Evolutionary conservation across 2,113 vertebrate genomes (phyloP), one percentile per base, ranked within the genome.

Genomic region (Mormyrus lacerda): DNA sequence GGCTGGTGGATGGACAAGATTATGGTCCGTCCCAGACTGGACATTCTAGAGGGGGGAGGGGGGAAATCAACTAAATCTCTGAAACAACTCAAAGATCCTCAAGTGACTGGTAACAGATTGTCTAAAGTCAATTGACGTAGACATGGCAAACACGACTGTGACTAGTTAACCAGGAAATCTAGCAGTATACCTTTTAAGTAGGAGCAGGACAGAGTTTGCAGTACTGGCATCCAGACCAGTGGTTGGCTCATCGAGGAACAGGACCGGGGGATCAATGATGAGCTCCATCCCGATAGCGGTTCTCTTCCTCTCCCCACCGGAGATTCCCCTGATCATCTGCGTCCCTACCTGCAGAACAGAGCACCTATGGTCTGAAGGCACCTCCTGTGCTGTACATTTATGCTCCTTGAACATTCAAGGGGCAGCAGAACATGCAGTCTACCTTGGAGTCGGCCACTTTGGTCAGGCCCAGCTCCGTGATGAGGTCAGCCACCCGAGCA

Each of bases 1-100:
- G 98, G 98, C 92, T 99, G 98, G 91, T 99, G 98, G 92, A 99
- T 99, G 90, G 98, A 99, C 91, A 99, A 95, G 92, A 99, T 98
- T 69, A 99, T 97, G 39, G 97, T 98, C 89, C 95, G 97, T 0
- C 98, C 97, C 47, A 94, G 92, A 55, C 92, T 94, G 0, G 95
- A 94, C 97, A 99, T 97, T 93, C 97, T 99, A 89, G 85, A 83
- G 89, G 13, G 84, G 1, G 83, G 0, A 84, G n/a, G n/a, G n/a
- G n/a, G n/a, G n/a, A n/a, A n/a, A 13, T 76, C 17, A 79, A 76
- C 4, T 76, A 4, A 31, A 31, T 69, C 61, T 31, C n/a, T 69
- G n/a, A 27, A 69, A 69, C 61, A 31, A 69, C 61, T 69, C 9
- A 69, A 69, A 69, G 13, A 69, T 69, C 3, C 27, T 13, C 10